phyloP scores from a whole-genome alignment of 2,888 invertebrate genomes.

The Pandemis cinnamomeana region DNA sequence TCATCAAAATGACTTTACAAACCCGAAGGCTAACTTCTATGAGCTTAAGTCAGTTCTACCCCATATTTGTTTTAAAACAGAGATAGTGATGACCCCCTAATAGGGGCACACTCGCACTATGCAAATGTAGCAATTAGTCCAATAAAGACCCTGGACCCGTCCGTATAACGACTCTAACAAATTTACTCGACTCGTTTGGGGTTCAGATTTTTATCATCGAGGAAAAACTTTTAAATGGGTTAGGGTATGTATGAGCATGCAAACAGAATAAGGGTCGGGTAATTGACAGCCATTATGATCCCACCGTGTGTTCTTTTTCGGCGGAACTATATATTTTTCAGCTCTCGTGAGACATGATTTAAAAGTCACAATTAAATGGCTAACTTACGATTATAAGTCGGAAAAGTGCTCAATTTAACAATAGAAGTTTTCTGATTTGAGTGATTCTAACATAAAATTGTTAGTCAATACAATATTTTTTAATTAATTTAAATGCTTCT shows the following conservation, averaged over 20 bases:
- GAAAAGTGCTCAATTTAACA: no score
- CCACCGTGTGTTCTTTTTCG: not conserved
- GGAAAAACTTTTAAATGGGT: constrained; percentile 37
- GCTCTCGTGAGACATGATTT: no score
- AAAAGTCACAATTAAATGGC: no score
- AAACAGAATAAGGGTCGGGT: constrained; percentile 19
- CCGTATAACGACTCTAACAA: constrained; percentile 61
- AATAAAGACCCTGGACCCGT: constrained; percentile 64
- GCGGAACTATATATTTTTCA: not conserved
- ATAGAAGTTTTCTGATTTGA: no score
- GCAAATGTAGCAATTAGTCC: constrained; percentile 76
- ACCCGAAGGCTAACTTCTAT: constrained; percentile 48
- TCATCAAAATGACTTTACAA: constrained; percentile 47
- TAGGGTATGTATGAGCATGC: constrained; percentile 8
- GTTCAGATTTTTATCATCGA: constrained; percentile 51
- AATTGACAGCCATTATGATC: constrained; percentile 5
- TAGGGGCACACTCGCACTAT: constrained; percentile 68
- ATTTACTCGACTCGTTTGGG: constrained; percentile 57
- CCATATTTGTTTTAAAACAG: constrained; percentile 74
- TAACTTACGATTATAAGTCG: no score
- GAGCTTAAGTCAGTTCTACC: constrained; percentile 48
- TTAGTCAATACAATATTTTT: no score
- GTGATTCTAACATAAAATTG: no score
- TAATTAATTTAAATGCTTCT: no score
- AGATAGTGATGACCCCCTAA: constrained; percentile 68